phyloP scores from a whole-genome alignment of 2,888 invertebrate genomes.

The Arctia plantaginis region DNA sequence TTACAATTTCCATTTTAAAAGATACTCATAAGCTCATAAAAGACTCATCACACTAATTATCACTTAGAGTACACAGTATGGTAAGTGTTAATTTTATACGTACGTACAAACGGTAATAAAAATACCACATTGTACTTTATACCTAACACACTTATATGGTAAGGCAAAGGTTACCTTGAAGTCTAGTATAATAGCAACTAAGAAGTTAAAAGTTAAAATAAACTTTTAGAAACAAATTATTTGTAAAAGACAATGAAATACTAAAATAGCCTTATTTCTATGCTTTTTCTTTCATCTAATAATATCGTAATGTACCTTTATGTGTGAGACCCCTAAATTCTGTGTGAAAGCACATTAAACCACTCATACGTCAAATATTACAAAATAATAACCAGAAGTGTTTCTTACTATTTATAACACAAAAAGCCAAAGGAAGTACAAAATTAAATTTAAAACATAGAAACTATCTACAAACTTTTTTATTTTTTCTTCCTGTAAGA shows the following conservation, averaged over 20 bases:
- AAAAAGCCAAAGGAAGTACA: too few species aligned
- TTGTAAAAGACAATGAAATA: not conserved
- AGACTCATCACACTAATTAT: not conserved
- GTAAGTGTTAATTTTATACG: not conserved
- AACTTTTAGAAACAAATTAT: not conserved
- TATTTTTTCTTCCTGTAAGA: too few species aligned
- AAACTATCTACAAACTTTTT: too few species aligned
- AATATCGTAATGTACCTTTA: not conserved
- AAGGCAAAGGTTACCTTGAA: not conserved
- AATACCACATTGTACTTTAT: not conserved
- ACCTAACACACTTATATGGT: not conserved
- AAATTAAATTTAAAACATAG: too few species aligned
- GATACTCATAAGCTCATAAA: not conserved
- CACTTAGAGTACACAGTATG: not conserved
- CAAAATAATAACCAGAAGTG: not conserved
- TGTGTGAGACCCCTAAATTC: not conserved
- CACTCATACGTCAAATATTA: not conserved
- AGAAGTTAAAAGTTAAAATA: not conserved
- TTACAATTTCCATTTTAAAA: not conserved
- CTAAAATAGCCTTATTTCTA: not conserved
- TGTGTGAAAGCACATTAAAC: not conserved
- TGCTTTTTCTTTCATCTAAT: not conserved
- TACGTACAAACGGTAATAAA: not conserved
- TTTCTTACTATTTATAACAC: not conserved
- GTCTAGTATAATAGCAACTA: not conserved